Conservation (phyloP, 2,888 invertebrate genomes). For the Cremastinae sp. region DNA sequence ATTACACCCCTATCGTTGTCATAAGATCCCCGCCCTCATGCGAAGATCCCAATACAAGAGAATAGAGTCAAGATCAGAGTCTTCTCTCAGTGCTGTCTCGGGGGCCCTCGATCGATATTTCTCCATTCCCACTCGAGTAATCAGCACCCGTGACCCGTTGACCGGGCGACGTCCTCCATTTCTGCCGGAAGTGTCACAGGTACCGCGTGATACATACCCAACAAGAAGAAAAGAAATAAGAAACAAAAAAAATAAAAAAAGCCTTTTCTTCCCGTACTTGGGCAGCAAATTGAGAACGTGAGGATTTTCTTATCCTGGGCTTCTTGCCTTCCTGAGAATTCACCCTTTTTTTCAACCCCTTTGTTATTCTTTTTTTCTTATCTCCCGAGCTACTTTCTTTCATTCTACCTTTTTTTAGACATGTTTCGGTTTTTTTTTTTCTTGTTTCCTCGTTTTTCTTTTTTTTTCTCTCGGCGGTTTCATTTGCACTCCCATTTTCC, state of each 20-base stretch:
- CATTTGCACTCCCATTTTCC: constrained; percentile 30
- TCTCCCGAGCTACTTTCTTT: constrained; percentile 7
- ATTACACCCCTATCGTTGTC: too few relatives aligned
- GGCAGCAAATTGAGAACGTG: not conserved
- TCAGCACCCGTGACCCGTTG: constrained; percentile 19
- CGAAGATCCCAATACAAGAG: too few relatives aligned
- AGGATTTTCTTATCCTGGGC: constrained; percentile 4
- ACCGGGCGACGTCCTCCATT: constrained; percentile 3
- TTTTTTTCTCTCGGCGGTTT: constrained; percentile 30
- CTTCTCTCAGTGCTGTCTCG: too few relatives aligned
- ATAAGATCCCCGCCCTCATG: too few relatives aligned
- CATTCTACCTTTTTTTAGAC: constrained; percentile 1
- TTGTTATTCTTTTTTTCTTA: constrained; percentile 14
- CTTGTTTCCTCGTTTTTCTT: not conserved
- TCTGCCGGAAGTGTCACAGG: not conserved
- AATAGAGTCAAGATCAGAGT: too few relatives aligned
- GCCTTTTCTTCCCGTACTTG: too few relatives aligned
- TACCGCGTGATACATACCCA: not conserved
- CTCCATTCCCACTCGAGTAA: not conserved
- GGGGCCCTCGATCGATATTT: not conserved
- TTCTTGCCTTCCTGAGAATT: not conserved
- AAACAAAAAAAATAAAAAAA: not conserved
- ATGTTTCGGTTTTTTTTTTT: not conserved
- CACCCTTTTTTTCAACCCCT: constrained; percentile 1
- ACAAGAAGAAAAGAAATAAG: not conserved